phyloP scores from a whole-genome alignment of 2,888 invertebrate species.

The Resseliella maxima region DNA sequence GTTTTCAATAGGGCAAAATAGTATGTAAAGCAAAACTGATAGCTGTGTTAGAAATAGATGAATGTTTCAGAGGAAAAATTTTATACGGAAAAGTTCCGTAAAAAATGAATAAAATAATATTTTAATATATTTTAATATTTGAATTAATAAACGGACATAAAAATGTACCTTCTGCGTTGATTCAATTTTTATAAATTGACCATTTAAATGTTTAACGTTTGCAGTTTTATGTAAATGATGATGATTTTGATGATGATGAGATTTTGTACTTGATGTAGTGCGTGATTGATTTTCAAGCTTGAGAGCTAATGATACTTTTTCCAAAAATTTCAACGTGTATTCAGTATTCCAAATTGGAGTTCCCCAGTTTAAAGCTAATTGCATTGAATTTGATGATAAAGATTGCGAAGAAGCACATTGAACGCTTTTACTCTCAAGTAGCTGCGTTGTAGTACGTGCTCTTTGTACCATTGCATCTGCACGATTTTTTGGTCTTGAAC shows the following conservation, averaged over 20 bases:
- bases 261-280: constrained; percentile 62
- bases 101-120: too few relatives aligned
- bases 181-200: constrained; percentile 80
- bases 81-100: too few relatives aligned
- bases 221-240: constrained; percentile 61
- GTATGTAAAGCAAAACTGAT: too few relatives aligned
- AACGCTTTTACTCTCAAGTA: constrained; percentile 61
- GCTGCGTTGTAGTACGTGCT: constrained; percentile 67
- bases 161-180: constrained; percentile 60
- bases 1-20: too few relatives aligned
- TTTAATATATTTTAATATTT: too few relatives aligned
- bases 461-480: constrained; percentile 86
- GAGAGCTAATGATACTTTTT: constrained; percentile 74
- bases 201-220: constrained; percentile 72
- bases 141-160: too few relatives aligned
- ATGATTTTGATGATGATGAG: constrained; percentile 60
- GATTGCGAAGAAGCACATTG: constrained; percentile 67
- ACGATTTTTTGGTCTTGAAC: constrained; percentile 68
- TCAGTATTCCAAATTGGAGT: constrained; percentile 71
- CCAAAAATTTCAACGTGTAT: constrained; percentile 74
- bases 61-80: too few relatives aligned
- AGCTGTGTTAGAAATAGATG: too few relatives aligned
- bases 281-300: constrained; percentile 59
- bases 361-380: constrained; percentile 69
- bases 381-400: constrained; percentile 66